Percentiles rank a stretch among this genome's conserved stretches.
Conservation (phyloP, 2,888 invertebrate species). For the Pseudolycoriella hygida region DNA sequence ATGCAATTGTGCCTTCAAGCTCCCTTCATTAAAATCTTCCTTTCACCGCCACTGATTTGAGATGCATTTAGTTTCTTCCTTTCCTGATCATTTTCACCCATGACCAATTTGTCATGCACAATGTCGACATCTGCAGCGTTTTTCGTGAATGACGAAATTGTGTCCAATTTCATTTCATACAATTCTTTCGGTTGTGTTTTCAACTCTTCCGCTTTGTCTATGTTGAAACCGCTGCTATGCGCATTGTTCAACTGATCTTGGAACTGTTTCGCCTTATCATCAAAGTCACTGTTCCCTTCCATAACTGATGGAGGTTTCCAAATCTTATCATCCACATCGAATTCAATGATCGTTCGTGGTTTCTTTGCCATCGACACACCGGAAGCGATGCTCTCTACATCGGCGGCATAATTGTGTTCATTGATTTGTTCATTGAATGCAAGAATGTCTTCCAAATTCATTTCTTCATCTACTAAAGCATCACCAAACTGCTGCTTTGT, state of each 20-base stretch:
- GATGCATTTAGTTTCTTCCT: background rate
- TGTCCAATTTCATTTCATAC: constrained; percentile 13
- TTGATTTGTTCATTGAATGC: constrained; percentile 6
- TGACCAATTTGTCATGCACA: background rate
- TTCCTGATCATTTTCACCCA: background rate
- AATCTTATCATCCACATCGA: constrained; percentile 16
- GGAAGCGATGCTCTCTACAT: constrained; percentile 2
- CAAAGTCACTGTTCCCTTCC: background rate
- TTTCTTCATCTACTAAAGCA: constrained; percentile 13
- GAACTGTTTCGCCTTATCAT: constrained; percentile 7
- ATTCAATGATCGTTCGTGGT: constrained; percentile 13
- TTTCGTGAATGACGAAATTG: constrained; percentile 6
- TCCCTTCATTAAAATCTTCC: background rate
- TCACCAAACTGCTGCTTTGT: constrained; percentile 13
- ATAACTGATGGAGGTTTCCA: constrained; percentile 10
- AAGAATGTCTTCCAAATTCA: constrained; percentile 13
- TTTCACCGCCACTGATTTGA: background rate
- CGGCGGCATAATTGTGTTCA: constrained; percentile 8
- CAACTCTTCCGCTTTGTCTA: constrained; percentile 11
- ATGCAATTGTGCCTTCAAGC: too few relatives aligned
- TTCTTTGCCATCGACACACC: constrained; percentile 11
- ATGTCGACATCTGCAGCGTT: background rate
- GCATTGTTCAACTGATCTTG: constrained; percentile 11
- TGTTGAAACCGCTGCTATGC: constrained; percentile 16
- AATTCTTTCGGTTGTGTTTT: constrained; percentile 12